These are phyloP conservation scores for Coleophora deauratella DNA, from an alignment of 2,888 invertebrate genomes.

Conservation along the genomic window DNA sequence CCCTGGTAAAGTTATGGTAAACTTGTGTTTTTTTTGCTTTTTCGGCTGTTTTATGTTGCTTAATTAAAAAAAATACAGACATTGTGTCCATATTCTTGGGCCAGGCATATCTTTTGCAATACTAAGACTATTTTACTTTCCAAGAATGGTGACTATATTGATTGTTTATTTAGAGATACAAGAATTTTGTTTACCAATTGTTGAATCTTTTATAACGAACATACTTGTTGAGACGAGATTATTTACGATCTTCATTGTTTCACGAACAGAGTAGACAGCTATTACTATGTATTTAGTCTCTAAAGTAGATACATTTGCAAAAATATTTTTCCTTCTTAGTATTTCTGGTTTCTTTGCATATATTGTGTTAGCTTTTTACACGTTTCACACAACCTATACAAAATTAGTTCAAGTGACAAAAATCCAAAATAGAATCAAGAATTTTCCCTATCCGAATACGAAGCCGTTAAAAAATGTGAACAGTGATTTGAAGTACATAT, in stretches of 20 bases:
- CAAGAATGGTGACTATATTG: neutral
- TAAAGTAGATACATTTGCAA: constrained; percentile 40
- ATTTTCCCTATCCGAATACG: constrained; percentile 8
- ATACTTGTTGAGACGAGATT: constrained; percentile 30
- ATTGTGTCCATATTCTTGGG: too few species aligned
- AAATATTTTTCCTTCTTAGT: constrained; percentile 51
- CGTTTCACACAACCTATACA: constrained; percentile 39
- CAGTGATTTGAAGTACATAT: constrained; percentile 38
- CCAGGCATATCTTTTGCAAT: too few species aligned
- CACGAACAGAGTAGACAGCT: constrained; percentile 7
- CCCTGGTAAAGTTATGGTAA: too few species aligned
- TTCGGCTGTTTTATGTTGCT: too few species aligned
- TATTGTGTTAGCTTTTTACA: constrained; percentile 40
- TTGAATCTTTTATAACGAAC: constrained; percentile 20
- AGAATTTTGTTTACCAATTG: constrained; percentile 43
- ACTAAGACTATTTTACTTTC: too few species aligned
- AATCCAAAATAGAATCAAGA: constrained; percentile 16
- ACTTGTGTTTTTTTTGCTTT: too few species aligned
- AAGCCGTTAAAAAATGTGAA: constrained; percentile 10
- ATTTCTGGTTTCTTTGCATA: constrained; percentile 46
- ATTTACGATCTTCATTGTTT: constrained; percentile 24
- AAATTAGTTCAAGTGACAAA: constrained; percentile 23
- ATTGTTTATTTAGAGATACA: constrained; percentile 36
- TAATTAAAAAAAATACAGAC: too few species aligned
- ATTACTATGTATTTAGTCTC: constrained; percentile 35